Conservation (phyloP, 2,888 invertebrate species). For the Protonemura montana region DNA sequence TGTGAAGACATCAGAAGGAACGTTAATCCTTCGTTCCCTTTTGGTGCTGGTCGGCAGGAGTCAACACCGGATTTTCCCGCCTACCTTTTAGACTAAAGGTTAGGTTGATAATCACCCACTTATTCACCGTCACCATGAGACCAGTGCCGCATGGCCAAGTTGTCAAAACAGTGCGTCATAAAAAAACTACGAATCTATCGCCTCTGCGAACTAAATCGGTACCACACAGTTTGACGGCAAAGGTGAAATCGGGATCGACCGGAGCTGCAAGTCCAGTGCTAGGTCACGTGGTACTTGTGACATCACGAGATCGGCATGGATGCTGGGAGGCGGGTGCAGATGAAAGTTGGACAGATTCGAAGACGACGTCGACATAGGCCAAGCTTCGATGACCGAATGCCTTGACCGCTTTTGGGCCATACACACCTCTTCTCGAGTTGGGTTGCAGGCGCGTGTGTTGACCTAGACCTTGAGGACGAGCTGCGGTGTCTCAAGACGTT, state of each 20-base stretch:
- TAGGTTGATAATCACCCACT: no score
- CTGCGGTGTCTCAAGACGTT: no score
- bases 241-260: not conserved
- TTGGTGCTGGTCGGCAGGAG: no score
- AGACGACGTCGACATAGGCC: not conserved
- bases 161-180: no score
- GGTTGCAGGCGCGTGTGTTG: not conserved
- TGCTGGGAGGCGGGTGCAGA: not conserved
- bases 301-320: not conserved
- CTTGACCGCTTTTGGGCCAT: not conserved
- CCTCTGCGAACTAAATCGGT: no score
- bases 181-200: no score
- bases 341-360: not conserved
- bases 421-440: not conserved
- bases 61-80: no score
- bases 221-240: not conserved
- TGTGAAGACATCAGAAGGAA: no score
- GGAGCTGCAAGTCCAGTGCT: not conserved
- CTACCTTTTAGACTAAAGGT: no score
- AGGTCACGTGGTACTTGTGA: not conserved
- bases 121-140: no score
- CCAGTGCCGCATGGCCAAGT: no score
- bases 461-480: slow-evolving; percentile 1
- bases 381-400: not conserved
- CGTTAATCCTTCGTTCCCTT: no score